Evolutionary conservation across 2,888 invertebrate genomes (phyloP), one percentile per base, ranked within the genome.

Genomic region (Branchellion lobata): DNA sequence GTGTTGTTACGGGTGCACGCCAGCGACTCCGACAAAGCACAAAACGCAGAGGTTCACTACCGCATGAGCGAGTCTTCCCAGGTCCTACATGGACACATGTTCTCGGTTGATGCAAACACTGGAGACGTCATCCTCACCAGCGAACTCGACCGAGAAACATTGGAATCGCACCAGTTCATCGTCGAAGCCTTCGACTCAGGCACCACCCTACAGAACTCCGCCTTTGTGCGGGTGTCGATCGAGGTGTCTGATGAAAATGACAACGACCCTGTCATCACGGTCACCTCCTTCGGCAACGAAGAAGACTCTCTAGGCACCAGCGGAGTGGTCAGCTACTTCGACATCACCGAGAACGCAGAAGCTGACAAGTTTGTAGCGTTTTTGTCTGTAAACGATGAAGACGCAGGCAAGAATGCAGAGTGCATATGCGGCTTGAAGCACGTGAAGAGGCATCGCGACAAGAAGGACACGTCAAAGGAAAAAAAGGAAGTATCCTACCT

Each of bases 221-320:
- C 27, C 18, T 77, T 77, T 33, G 77, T 65, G 3, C 61, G 65
- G 0, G 77, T 77, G 1, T 34, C 29, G 33, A 36, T 65, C 18
- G 61, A 77, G n/a, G 57, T 77, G 11, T 18, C 61, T 1, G 77
- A 77, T 57, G 77, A 65, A 18, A 77, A 77, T 33, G 77, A 77
- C 77, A 77, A 77, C 34, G 33, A 33, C 14, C 77, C 77, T 27
- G 1, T 36, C 5, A 65, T 77, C 34, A 40, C 77, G 29, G 40
- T 77, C 1, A 61, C 47, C n/a, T 65, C 77, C 0, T 57, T 57
- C 21, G 61, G 61, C 3, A 57, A 24, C 24, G 61, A 57, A 24
- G 61, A 57, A 5, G 24, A 57, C 8, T 5, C 14, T 18, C 14
- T 5, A 8, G 21, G 5, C 8, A n/a, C 5, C 8, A 24, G 29